Conservation (phyloP, 2,113 vertebrate species). For the Semnornis frantzii region DNA sequence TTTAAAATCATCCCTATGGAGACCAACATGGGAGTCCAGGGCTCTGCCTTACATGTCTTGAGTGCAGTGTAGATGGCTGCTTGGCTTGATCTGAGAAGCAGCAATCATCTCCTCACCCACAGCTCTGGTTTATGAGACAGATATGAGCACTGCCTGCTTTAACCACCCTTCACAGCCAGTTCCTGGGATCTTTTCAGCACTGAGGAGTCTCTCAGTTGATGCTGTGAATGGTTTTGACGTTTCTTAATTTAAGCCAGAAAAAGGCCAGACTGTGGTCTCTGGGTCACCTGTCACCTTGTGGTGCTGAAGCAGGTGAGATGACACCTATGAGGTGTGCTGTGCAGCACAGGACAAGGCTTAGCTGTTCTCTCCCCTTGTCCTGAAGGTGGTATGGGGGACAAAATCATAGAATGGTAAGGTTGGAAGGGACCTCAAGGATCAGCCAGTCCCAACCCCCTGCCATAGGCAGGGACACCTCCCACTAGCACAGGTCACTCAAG, state of each 20-base stretch:
- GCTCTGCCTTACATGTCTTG: background rate
- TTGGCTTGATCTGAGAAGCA: background rate
- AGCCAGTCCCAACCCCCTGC: too few species aligned
- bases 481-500: too few species aligned
- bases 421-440: too few species aligned
- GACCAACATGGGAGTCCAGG: background rate
- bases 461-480: too few species aligned
- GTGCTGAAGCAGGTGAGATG: background rate
- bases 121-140: background rate
- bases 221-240: background rate
- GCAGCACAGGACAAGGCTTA: background rate
- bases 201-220: background rate
- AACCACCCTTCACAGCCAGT: background rate
- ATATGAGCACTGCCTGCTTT: background rate
- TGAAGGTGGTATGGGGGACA: background rate
- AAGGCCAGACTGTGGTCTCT: background rate
- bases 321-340: background rate
- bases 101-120: background rate
- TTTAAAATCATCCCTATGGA: background rate
- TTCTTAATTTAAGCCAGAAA: background rate
- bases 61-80: accelerated
- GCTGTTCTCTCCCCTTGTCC: background rate
- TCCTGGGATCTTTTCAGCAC: background rate
- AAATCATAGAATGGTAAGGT: too few species aligned
- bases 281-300: background rate